Evolutionary conservation across 2,888 invertebrate genomes (phyloP).

Genomic region (Cosmorhoe ocellata): DNA sequence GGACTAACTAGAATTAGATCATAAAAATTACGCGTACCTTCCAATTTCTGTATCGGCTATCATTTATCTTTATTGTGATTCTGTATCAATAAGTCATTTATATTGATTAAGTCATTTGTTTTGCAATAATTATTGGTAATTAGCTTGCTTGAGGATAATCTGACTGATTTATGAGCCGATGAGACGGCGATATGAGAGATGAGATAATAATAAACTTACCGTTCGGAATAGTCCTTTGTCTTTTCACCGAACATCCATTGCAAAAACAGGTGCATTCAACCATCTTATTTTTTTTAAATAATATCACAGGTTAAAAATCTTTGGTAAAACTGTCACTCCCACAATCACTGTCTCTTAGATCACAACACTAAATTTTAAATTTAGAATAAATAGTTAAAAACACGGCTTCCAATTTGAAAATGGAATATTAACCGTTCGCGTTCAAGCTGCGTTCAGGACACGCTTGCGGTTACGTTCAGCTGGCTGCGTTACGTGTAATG

Average conservation of each 20-base stretch:
- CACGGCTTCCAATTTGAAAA: slow-evolving; percentile 37
- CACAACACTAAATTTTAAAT: slow-evolving; percentile 50
- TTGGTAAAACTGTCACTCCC: slow-evolving; percentile 42
- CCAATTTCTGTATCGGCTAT: slow-evolving; percentile 14
- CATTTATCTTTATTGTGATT: slow-evolving; percentile 25
- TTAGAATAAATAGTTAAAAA: slow-evolving; percentile 8
- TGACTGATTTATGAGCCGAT: not conserved
- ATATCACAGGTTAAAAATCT: slow-evolving; percentile 65
- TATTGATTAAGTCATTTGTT: slow-evolving; percentile 25
- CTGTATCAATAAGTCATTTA: slow-evolving; percentile 34
- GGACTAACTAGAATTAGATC: slow-evolving; percentile 33
- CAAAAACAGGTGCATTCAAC: slow-evolving; percentile 55
- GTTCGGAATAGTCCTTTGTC: slow-evolving; percentile 46
- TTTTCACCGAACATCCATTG: slow-evolving; percentile 57
- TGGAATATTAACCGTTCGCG: slow-evolving; percentile 40
- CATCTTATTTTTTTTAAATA: slow-evolving; percentile 50
- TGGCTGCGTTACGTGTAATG: slow-evolving; percentile 74
- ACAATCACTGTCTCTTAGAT: slow-evolving; percentile 35
- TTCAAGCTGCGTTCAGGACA: slow-evolving; percentile 52
- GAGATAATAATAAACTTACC: slow-evolving; percentile 49
- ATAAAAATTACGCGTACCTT: slow-evolving; percentile 24
- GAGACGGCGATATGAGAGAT: not conserved
- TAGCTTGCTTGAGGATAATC: slow-evolving; percentile 18
- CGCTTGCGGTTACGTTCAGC: slow-evolving; percentile 69
- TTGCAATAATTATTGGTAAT: slow-evolving; percentile 15